phyloP scores from a whole-genome alignment of 2,888 invertebrate genomes.

The Andrena haemorrhoa region DNA sequence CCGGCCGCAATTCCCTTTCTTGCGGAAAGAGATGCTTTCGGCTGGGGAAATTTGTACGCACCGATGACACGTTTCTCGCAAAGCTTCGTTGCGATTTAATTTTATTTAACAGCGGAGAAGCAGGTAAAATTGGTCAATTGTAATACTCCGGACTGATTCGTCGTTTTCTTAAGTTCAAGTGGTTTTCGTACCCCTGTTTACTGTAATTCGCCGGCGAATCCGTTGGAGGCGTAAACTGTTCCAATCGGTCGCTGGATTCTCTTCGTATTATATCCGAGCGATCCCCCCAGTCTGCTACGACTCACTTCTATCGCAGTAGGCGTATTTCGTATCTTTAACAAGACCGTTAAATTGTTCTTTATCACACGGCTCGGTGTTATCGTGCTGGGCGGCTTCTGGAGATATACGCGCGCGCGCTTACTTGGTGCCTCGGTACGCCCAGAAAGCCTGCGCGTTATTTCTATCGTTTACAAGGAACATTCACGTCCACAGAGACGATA shows the following conservation, averaged over 20 bases:
- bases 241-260: constrained; percentile 5
- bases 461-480: constrained; percentile 59
- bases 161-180: too few relatives aligned
- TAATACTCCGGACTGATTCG: too few relatives aligned
- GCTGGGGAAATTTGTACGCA: not conserved
- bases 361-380: constrained; percentile 69
- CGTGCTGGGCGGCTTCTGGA: constrained; percentile 77
- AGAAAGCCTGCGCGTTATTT: constrained; percentile 54
- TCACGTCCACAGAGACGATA: constrained; percentile 51
- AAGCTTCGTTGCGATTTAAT: too few relatives aligned
- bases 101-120: too few relatives aligned
- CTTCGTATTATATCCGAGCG: constrained; percentile 20
- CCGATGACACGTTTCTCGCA: too few relatives aligned
- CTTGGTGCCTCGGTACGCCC: constrained; percentile 49
- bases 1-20: constrained; percentile 20
- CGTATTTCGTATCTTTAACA: constrained; percentile 81
- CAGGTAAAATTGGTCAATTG: too few relatives aligned
- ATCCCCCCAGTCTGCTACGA: constrained; percentile 49
- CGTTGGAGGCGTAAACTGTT: not conserved
- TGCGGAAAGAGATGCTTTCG: constrained; percentile 5
- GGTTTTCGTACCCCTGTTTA: too few relatives aligned
- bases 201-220: not conserved
- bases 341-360: constrained; percentile 80
- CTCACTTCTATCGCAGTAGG: constrained; percentile 79
- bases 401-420: constrained; percentile 69